Evolutionary conservation across 1,140 invertebrate genomes (phyloP), one percentile per base, ranked within the genome.

Genomic region (Drosophila oshimai): DNA sequence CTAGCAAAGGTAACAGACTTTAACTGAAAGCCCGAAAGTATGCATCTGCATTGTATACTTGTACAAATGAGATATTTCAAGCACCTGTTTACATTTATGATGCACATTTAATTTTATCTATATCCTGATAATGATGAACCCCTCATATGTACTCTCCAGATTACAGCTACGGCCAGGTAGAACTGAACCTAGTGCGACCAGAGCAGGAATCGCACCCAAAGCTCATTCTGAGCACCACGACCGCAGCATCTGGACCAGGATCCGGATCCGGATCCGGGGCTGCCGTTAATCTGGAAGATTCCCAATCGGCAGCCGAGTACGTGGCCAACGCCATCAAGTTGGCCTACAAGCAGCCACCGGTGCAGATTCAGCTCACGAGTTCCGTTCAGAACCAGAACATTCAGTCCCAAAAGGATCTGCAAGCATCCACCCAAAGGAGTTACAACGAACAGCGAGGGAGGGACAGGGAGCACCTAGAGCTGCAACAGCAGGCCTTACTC

Each of bases 321-420:
- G 89, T 90, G 41, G 77, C 70, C 13, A 90, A 90, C 69, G 89
- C 89, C 39, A 86, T 90, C 57, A 77, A 90, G 34, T 26, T 89
- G 69, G 81, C 81, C 12, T 90, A 90, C n/a, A 76, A 80, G 22
- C 81, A 90, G 18, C 77, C 81, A 28, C 47, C 62, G 4, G 61
- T 80, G 24, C 68, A 42, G 33, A 65, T 57, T 7, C 70, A 47
- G 41, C 41, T 17, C 5, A 26, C 39, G 13, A 33, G 12, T 7
- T 13, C 51, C 31, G 20, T 20, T 26, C 53, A 2, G 18, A 41
- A 22, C 24, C 53, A 10, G 29, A 50, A 15, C 45, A 55, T 13
- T 31, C 49, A 17, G 50, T n/a, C 22, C 9, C 42, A 33, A 42
- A 37, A 37, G 20, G 33, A 51, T 1, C 5, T 60, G 54, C 58